Base-by-base conservation (phyloP, 2,113 vertebrate genomes). In the Petrocephalus zakoni region DNA sequence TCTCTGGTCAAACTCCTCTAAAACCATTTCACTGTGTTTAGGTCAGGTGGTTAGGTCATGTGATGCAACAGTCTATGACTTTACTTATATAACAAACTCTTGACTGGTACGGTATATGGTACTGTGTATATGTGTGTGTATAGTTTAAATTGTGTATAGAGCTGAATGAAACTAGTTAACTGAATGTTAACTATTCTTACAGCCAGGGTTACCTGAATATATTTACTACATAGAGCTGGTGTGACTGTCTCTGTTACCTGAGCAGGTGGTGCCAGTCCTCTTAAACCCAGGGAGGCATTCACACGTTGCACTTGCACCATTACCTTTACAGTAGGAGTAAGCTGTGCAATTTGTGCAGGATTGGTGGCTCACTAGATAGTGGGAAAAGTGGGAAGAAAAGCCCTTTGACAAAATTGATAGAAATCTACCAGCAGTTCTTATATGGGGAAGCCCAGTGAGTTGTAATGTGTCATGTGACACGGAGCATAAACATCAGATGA, bases 261-360 rank as follows among this genome's bases (percentile, higher is more conserved):
- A 13, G 68, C 95, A 95, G 25, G 22, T 90, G 47, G 68, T 4
- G 2, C 91, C 87, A 1, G 34, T 90, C 90, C 86, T 96, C 19
- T 21, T 94, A 92, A 97, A 93, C 82, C 96, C 97, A 0, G 94
- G 95, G 88, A 97, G 93, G 93, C 98, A 99, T 47, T 93, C 93
- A 87, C 98, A 99, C 22, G 1, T 1, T 2, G 92, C 90, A 0
- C 78, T 83, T 53, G 88, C 72, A 13, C 89, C 92, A 0, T 91
- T 92, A 3, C 95, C 95, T 88, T 94, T 94, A 15, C 98, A 99
- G 87, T 96, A 91, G 0, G 96, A 95, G 90, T 95, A 95, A 2
- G 91, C 64, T 3, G 93, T 91, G 0, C 98, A 99, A 0, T 1
- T 90, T 22, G 61, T 94, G 93, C 98, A 99, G 51, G 88, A 87